Percentiles rank a stretch among this genome's conserved stretches.
Conservation (phyloP, 1,140 invertebrate genomes). For the Aleiodes sp. region DNA sequence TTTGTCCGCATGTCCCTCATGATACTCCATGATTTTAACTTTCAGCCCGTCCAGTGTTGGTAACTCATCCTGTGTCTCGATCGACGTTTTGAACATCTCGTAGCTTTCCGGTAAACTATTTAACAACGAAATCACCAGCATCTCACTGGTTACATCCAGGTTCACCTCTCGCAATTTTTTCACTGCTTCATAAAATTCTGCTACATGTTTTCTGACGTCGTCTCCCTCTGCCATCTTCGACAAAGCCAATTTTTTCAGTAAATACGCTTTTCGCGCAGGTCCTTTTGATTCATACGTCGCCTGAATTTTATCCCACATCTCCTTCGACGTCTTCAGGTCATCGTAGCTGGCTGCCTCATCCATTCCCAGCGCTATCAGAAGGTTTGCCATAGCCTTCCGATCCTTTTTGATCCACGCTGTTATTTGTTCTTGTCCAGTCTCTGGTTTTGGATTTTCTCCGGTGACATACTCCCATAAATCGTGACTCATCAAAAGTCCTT, state of each 20-base stretch:
- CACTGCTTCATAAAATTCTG: conserved; percentile 42
- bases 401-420: conserved; percentile 24
- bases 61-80: conserved; percentile 42
- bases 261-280: no score
- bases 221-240: conserved; percentile 43
- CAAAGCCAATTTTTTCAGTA: no score
- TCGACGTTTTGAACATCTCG: conserved; percentile 41
- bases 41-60: no score
- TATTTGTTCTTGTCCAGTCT: no score
- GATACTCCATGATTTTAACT: no score
- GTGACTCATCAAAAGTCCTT: no score
- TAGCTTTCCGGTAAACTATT: conserved; percentile 43
- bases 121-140: conserved; percentile 41
- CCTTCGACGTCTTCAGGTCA: conserved; percentile 33
- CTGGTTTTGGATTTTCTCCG: no score
- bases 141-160: conserved; percentile 39
- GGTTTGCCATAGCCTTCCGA: conserved; percentile 1
- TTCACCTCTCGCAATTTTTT: conserved; percentile 43
- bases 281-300: no score
- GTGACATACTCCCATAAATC: no score
- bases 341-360: conserved; percentile 5
- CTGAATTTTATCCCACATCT: conserved; percentile 36
- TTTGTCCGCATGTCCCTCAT: no score
- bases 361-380: conserved; percentile 9
- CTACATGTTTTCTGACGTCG: conserved; percentile 43